Evolutionary conservation across 30 jellyfish, hydroid and myxozoan species (phyloP), one percentile per base, ranked within the genome.

Genomic region (Turritopsis rubra): DNA sequence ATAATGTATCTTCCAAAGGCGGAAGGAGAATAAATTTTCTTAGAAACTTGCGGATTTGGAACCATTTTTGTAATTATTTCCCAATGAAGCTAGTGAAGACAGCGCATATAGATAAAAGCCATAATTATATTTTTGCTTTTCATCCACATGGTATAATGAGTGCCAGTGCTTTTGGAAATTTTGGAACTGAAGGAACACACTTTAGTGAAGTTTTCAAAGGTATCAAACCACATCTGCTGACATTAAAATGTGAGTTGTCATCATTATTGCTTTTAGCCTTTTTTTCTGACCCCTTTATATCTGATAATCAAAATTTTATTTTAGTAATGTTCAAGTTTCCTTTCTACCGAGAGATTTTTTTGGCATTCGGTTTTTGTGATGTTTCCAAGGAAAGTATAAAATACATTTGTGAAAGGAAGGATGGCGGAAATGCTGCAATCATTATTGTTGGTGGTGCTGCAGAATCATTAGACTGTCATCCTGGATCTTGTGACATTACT

Each of bases 361-460:
- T 92, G 82, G 90, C 88, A 52, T 75, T 54, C 81, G 98, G 98
- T 1, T 22, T 88, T 25, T 88, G 96, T 77, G 96, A 92, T 84
- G 96, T 87, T 23, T 86, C 96, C 18, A 92, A 87, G 71, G 96
- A 88, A 25, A 92, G 96, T 83, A 86, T 87, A 66, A 25, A 60
- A 71, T 76, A 88, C 71, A 65, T 92, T 41, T 87, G 96, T 72
- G 73, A 81, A 65, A 25, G 60, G n/a, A 52, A 22, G 53, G 94
- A 79, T 22, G 89, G 87, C 18, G 98, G 98, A 27, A 92, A 92
- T 77, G 96, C 96, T 16, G 91, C 83, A 21, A 53, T 87, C 0
- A 82, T 92, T n/a, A 90, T 88, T 54, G 90, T 85, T 21, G 98
- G 98, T 25, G 98, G 98, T 30, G 98, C 98, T 29, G 95, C 96